Evolutionary conservation across 2,888 invertebrate species (phyloP).

Genomic region (Myopa tessellatipennis): DNA sequence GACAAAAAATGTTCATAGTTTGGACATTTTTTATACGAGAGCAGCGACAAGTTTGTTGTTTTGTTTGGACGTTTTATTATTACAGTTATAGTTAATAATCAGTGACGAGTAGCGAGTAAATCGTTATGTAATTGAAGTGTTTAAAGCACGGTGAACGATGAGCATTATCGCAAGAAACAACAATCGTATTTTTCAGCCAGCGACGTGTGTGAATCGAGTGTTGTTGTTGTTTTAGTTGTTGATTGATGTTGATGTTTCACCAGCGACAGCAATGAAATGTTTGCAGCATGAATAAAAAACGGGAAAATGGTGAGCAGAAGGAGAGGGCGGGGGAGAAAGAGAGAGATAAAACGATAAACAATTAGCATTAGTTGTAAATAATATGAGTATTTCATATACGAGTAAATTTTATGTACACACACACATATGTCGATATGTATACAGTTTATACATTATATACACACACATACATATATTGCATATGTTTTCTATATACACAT

Average conservation of each 20-base stretch:
- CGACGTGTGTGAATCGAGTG: neutral
- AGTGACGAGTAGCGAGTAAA: neutral
- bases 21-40: no score
- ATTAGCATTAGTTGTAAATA: constrained; percentile 44
- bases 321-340: constrained; percentile 17
- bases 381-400: constrained; percentile 26
- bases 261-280: neutral
- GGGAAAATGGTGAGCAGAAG: neutral
- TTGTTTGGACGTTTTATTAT: no score
- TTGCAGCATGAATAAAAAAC: neutral
- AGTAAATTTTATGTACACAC: neutral
- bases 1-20: no score
- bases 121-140: no score
- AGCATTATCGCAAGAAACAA: neutral
- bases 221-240: constrained; percentile 12
- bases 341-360: constrained; percentile 30
- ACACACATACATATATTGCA: constrained; percentile 19
- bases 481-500: neutral
- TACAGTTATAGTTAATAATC: neutral
- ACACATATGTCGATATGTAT: constrained; percentile 15
- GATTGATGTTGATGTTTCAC: neutral
- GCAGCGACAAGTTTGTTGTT: no score
- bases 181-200: no score
- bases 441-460: neutral
- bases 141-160: neutral